phyloP scores from a whole-genome alignment of 37 sponge, comb jelly and placozoan species.

The Bolinopsis microptera region DNA sequence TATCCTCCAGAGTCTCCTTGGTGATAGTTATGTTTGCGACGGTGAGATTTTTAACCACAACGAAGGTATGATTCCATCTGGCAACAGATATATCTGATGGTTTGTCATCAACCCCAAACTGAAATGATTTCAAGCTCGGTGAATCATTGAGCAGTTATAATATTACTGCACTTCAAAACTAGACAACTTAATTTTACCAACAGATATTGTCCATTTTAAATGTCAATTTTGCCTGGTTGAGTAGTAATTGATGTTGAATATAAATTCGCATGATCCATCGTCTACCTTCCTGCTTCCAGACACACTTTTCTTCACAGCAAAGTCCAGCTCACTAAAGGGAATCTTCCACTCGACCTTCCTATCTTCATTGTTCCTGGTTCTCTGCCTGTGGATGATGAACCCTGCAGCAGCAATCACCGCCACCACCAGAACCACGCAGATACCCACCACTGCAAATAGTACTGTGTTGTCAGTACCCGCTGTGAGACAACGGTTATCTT shows the following conservation, averaged over 20 bases:
- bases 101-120: not conserved
- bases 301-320: slow-evolving; percentile 55
- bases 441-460: not conserved
- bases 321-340: slow-evolving; percentile 24
- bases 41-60: not conserved
- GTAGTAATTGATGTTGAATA: too few species aligned
- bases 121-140: too few species aligned
- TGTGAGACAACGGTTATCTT: slow-evolving; percentile 16
- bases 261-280: not conserved
- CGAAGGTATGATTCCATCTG: slow-evolving; percentile 3
- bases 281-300: slow-evolving; percentile 54
- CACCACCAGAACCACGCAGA: slow-evolving; percentile 19
- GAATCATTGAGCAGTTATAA: too few species aligned
- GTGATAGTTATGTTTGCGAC: not conserved
- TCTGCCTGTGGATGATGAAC: not conserved
- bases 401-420: not conserved
- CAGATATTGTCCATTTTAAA: too few species aligned
- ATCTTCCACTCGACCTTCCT: slow-evolving; percentile 56
- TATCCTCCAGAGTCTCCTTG: slow-evolving; percentile 27
- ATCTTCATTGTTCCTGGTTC: not conserved
- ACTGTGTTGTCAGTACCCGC: not conserved
- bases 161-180: too few species aligned
- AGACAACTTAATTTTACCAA: too few species aligned
- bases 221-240: too few species aligned
- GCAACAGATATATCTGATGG: slow-evolving; percentile 21